Conservation (phyloP, 2,888 invertebrate genomes). For the Drosophila monieri region DNA sequence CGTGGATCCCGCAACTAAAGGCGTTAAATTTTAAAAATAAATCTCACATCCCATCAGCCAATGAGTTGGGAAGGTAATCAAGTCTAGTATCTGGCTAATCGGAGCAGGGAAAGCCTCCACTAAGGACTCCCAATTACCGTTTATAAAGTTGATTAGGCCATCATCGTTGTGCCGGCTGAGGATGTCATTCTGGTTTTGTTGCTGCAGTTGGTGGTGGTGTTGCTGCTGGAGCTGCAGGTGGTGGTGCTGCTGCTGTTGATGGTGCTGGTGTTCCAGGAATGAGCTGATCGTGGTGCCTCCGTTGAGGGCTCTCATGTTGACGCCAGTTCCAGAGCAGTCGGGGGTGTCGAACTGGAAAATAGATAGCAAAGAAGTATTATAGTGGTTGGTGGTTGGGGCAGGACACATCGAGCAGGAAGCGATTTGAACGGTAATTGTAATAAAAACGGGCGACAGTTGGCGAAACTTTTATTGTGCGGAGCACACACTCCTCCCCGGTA, state of each 20-base stretch:
- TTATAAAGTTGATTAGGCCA: conserved; percentile 77
- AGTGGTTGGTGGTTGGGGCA: conserved; percentile 3
- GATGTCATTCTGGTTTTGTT: conserved; percentile 75
- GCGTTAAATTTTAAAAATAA: background rate
- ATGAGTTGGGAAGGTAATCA: too few species aligned
- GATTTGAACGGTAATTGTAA: conserved; percentile 55
- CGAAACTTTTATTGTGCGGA: conserved; percentile 56
- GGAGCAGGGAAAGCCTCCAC: too few species aligned
- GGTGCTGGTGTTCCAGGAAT: conserved; percentile 83
- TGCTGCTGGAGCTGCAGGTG: conserved; percentile 63
- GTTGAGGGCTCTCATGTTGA: conserved; percentile 73
- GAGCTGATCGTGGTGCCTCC: conserved; percentile 84
- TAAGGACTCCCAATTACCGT: conserved; percentile 82
- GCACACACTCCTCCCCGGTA: background rate
- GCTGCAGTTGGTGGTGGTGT: conserved; percentile 53
- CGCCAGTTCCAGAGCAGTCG: conserved; percentile 58
- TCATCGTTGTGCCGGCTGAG: conserved; percentile 74
- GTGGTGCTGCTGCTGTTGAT: conserved; percentile 72
- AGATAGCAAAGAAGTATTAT: background rate
- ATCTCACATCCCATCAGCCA: background rate
- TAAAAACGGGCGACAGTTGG: conserved; percentile 53
- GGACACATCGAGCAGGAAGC: conserved; percentile 25
- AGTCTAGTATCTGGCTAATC: too few species aligned
- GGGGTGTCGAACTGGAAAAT: conserved; percentile 73
- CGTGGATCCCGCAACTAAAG: conserved; percentile 84